Evolutionary conservation across 1,140 invertebrate genomes (phyloP).

Genomic region (Aleiodes sp.): DNA sequence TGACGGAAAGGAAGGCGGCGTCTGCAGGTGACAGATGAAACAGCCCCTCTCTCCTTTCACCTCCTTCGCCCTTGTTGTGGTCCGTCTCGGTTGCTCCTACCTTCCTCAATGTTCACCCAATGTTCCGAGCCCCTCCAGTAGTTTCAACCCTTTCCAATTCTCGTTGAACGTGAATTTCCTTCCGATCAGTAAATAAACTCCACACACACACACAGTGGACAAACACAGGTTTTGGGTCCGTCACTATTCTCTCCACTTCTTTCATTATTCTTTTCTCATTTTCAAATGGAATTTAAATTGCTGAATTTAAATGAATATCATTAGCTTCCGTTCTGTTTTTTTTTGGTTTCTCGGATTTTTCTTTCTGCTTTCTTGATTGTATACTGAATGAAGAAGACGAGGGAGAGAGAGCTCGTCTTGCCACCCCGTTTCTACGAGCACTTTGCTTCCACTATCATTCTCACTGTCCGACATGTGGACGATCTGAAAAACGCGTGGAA

Average conservation of each 20-base stretch:
- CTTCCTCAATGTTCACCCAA: slow-evolving; percentile 33
- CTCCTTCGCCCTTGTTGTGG: slow-evolving; percentile 34
- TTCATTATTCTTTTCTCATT: too few relatives aligned
- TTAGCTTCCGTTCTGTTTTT: too few relatives aligned
- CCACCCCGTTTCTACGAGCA: slow-evolving; percentile 27
- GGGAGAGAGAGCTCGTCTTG: slow-evolving; percentile 38
- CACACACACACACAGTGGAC: slow-evolving; percentile 7
- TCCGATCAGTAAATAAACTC: slow-evolving; percentile 24
- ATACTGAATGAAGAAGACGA: slow-evolving; percentile 26
- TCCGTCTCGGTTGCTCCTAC: slow-evolving; percentile 28
- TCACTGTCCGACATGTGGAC: slow-evolving; percentile 43
- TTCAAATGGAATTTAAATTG: too few relatives aligned
- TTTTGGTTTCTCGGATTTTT: too few relatives aligned
- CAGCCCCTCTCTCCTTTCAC: slow-evolving; percentile 12
- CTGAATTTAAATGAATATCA: too few relatives aligned
- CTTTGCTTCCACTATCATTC: slow-evolving; percentile 39
- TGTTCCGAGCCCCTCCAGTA: not conserved
- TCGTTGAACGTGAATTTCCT: slow-evolving; percentile 20
- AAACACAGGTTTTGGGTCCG: not conserved
- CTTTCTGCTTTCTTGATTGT: too few relatives aligned
- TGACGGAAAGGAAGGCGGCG: slow-evolving; percentile 66
- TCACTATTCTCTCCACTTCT: too few relatives aligned
- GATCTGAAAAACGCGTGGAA: slow-evolving; percentile 51
- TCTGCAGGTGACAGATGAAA: slow-evolving; percentile 56
- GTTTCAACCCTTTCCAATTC: slow-evolving; percentile 31